Base-by-base conservation (phyloP, 2,888 invertebrate genomes). In the Allophyes oxyacanthae region DNA sequence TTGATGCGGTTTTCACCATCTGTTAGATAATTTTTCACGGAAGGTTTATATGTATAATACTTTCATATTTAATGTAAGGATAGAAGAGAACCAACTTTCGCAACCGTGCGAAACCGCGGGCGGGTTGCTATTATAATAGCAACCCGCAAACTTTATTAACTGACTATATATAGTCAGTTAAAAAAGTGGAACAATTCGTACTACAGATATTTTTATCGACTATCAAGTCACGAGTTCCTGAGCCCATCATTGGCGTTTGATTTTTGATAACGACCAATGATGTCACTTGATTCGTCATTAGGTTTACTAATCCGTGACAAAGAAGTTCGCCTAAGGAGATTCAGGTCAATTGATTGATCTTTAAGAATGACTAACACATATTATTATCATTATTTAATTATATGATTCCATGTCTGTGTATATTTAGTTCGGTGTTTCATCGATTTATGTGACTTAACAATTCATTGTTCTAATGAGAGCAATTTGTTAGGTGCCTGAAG, bases 251-350 rank as follows among this genome's bases (percentile, higher is more conserved):
- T 53, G 32, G 43, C 48, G 49, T 42, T 60, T 14, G 43, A 49
- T 60, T 65, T 48, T 43, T 7, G 46, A 65, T 65, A 58, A 48
- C 43, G 51, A 71, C 68, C 64, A 59, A 60, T 78, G 63, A 74
- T 72, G 64, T 78, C 75, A 76, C 36, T 51, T 3, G 3, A 26
- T 9, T 54, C 15, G 55, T 64, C 66, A 74, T 50, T 54, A 32
- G 42, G 44, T 42, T 48, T 32, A 42, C 40, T 41, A 46, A 60
- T 72, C 75, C n/a, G 70, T 79, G 79, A 77, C 74, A 46, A 56
- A 69, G 50, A 62, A 59, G 51, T 70, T 53, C 52, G 9, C 36
- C 26, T 53, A 49, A 55, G 63, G 45, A 50, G 48, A 50, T 63
- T 45, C 28, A 37, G 68, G 59, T 77, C 68, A 73, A 46, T 42